Conservation (phyloP, 2,797 vertebrate species). For the Oryzias sinensis region DNA sequence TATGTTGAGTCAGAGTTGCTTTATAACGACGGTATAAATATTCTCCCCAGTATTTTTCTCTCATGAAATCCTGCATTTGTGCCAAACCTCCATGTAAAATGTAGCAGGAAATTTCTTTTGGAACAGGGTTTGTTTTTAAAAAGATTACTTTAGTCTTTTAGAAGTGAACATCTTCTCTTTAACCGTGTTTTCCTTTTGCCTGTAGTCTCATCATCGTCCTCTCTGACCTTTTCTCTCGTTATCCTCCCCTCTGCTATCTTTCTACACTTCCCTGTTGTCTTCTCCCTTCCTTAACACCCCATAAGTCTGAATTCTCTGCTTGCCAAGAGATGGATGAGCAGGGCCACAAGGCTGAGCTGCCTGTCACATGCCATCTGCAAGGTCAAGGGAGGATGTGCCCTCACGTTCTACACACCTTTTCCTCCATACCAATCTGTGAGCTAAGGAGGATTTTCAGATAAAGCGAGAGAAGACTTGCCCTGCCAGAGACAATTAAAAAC, state of each 20-base stretch:
- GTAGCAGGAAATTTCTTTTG: too few relatives aligned
- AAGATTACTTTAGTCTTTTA: too few relatives aligned
- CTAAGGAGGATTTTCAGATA: constrained; percentile 36
- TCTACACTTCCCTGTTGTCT: constrained; percentile 14
- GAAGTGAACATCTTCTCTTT: neutral
- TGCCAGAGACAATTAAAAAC: constrained; percentile 4
- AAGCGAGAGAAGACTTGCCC: constrained; percentile 21
- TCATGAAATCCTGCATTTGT: too few relatives aligned
- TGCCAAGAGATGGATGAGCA: constrained; percentile 54
- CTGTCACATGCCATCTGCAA: constrained; percentile 63
- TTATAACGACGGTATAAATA: too few relatives aligned
- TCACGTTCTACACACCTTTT: constrained; percentile 46
- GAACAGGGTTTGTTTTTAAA: too few relatives aligned
- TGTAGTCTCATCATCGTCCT: constrained; percentile 4
- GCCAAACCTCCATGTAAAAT: too few relatives aligned
- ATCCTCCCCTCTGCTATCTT: constrained; percentile 6
- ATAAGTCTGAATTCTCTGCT: constrained; percentile 16
- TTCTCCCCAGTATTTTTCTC: too few relatives aligned
- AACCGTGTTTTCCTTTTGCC: neutral
- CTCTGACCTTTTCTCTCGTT: neutral
- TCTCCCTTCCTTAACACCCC: constrained; percentile 2
- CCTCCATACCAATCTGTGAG: constrained; percentile 23
- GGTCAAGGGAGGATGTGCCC: constrained; percentile 37
- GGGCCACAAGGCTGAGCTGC: constrained; percentile 47
- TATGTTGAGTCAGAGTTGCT: too few relatives aligned